Percentiles rank a stretch among this genome's conserved stretches.
Evolutionary conservation across 2,113 vertebrate species (phyloP).

Genomic region (Stigmatopora argus): DNA sequence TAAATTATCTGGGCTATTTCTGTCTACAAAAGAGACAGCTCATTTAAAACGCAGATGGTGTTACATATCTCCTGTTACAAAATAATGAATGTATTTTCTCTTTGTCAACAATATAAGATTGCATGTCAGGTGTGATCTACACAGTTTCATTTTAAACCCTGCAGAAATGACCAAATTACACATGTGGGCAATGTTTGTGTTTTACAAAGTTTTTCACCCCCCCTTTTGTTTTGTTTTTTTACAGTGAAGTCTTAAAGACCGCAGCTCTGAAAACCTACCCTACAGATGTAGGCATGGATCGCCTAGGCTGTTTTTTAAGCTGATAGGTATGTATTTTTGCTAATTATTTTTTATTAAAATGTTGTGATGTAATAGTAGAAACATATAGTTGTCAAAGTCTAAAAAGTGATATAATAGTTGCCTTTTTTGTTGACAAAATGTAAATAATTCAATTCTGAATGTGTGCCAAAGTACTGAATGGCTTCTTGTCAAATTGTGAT

Average conservation of each 20-base stretch:
- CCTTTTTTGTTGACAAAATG: background rate
- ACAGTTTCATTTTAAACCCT: too few species aligned
- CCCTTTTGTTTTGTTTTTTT: background rate
- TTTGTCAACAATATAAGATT: too few species aligned
- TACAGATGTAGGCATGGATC: background rate
- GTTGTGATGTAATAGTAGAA: background rate
- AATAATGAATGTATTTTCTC: background rate
- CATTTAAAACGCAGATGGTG: background rate
- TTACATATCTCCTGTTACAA: background rate
- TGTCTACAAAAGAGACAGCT: background rate
- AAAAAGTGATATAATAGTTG: background rate
- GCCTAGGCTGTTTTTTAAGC: background rate
- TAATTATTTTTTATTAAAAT: background rate
- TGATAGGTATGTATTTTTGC: background rate
- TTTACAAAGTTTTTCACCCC: background rate
- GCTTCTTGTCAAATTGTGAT: background rate
- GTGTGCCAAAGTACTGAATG: background rate
- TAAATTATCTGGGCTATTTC: background rate
- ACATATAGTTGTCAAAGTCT: background rate
- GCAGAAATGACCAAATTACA: too few species aligned
- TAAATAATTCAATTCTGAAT: background rate
- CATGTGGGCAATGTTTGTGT: background rate
- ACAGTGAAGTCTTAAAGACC: background rate
- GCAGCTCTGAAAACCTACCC: background rate
- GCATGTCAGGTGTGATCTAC: too few species aligned